Base-by-base conservation (phyloP, 2,888 invertebrate genomes). In the Strigamia maritima region DNA sequence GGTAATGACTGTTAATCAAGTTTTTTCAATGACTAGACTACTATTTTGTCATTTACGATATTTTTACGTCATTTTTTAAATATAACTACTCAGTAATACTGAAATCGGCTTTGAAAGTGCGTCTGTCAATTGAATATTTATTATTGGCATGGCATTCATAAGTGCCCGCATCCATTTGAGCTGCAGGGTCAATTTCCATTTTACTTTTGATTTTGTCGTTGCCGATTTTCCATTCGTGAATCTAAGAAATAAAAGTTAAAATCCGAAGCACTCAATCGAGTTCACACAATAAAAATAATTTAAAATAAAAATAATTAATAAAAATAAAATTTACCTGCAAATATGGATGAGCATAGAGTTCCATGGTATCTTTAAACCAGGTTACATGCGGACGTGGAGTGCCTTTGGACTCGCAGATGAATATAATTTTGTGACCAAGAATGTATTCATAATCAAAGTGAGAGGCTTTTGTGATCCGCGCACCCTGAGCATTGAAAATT, bases 131-230 rank as follows among this genome's bases (percentile, higher is more conserved):
- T 44, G 94, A 93, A 86, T 95, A 95, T 92, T 94, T 95, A 85
- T 95, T 96, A 79, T 83, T 83, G 0, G 95, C 95, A 4, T 94
- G 94, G 84, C 96, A 96, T 86, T 95, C 95, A 86, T 95, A 96
- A 22, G 94, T 92, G n/a, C 95, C 95, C 14, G 95, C 95, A 85
- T 96, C 95, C 95, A 95, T 95, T 88, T 96, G 95, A 3, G 95
- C 94, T 0, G 95, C 95, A 12, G 96, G 96, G 86, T 96, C 95
- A 76, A 96, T 96, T 88, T 96, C 96, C 84, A 96, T 90, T 88
- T 96, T 96, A 31, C 94, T 94, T 86, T 95, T 95, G 54, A 95
- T 92, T 83, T 90, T 91, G 84, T 94, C 94, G 1, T 91, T 90
- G 10, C 91, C 93, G 81, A 93, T 91, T 82, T 91, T 90, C 94